These are phyloP conservation scores for Pseudomyrmex flavicornis DNA, from an alignment of 1,140 invertebrate genomes.

Conservation along the genomic window DNA sequence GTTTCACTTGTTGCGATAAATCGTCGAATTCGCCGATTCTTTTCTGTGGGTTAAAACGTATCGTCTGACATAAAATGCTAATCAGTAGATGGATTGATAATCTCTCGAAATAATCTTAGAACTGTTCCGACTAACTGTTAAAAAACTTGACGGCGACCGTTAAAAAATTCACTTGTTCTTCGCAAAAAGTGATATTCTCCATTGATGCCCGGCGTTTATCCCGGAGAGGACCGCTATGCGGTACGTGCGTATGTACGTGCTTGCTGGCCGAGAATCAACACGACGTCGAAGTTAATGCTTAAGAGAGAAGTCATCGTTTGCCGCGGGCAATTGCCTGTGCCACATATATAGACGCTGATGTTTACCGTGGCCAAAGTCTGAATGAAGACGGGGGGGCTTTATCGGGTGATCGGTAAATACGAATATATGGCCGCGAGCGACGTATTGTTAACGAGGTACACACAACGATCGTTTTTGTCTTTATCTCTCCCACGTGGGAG, in stretches of 20 bases:
- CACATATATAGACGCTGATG: slow-evolving; percentile 57
- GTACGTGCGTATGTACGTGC: slow-evolving; percentile 53
- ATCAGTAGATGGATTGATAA: neutral
- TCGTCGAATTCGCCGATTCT: neutral
- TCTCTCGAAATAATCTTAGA: no score
- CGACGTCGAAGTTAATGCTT: slow-evolving; percentile 65
- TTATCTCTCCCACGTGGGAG: neutral
- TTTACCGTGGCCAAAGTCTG: slow-evolving; percentile 48
- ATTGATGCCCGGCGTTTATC: slow-evolving; percentile 44
- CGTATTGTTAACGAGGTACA: slow-evolving; percentile 36
- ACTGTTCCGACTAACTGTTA: slow-evolving; percentile 38
- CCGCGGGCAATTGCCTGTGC: slow-evolving; percentile 58
- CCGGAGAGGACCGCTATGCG: slow-evolving; percentile 61
- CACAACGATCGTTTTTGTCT: neutral
- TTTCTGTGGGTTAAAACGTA: neutral
- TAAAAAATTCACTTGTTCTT: slow-evolving; percentile 50
- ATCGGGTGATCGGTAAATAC: slow-evolving; percentile 13
- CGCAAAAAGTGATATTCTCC: slow-evolving; percentile 46
- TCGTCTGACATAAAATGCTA: neutral
- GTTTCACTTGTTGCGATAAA: neutral
- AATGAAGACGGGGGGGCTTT: slow-evolving; percentile 49
- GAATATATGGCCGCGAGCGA: slow-evolving; percentile 8
- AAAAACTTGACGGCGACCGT: slow-evolving; percentile 49
- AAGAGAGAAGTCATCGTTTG: slow-evolving; percentile 67
- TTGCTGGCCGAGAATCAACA: slow-evolving; percentile 63